phyloP scores from a whole-genome alignment of 2,888 invertebrate species.

The Orchestes rusci region DNA sequence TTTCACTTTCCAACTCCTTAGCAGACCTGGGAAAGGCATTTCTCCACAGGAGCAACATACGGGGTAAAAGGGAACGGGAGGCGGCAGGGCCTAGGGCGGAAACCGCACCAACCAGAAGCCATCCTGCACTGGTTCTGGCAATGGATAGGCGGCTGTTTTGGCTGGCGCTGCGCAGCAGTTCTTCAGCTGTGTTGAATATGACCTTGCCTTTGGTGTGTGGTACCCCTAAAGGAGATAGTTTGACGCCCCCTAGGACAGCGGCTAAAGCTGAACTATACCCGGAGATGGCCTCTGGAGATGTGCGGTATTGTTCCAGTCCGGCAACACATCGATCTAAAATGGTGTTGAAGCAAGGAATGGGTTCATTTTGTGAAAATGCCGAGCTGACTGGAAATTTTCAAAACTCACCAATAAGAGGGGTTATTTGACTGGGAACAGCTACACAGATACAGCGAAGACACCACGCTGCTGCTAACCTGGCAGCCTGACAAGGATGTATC shows the following conservation, averaged over 20 bases:
- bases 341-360: background rate
- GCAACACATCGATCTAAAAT: conserved; percentile 70
- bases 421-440: conserved; percentile 90
- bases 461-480: conserved; percentile 91
- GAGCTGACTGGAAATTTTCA: too few relatives aligned
- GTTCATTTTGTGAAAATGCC: background rate
- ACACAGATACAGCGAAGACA: conserved; percentile 86
- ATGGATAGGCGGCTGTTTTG: conserved; percentile 93
- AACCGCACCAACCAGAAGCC: conserved; percentile 94
- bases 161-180: conserved; percentile 88
- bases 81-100: conserved; percentile 93
- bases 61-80: conserved; percentile 82
- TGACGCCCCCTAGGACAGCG: conserved; percentile 86
- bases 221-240: conserved; percentile 84
- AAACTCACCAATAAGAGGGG: conserved; percentile 67
- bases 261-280: conserved; percentile 92
- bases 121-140: conserved; percentile 94
- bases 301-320: conserved; percentile 80
- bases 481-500: conserved; percentile 90
- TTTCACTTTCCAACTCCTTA: conserved; percentile 96
- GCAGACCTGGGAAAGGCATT: conserved; percentile 95
- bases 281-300: conserved; percentile 81
- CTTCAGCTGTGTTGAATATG: conserved; percentile 96
- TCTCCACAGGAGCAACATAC: conserved; percentile 93
- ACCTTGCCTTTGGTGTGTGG: conserved; percentile 97